phyloP scores from a whole-genome alignment of 2,888 invertebrate genomes.

The Mongoloraphidia duomilia region DNA sequence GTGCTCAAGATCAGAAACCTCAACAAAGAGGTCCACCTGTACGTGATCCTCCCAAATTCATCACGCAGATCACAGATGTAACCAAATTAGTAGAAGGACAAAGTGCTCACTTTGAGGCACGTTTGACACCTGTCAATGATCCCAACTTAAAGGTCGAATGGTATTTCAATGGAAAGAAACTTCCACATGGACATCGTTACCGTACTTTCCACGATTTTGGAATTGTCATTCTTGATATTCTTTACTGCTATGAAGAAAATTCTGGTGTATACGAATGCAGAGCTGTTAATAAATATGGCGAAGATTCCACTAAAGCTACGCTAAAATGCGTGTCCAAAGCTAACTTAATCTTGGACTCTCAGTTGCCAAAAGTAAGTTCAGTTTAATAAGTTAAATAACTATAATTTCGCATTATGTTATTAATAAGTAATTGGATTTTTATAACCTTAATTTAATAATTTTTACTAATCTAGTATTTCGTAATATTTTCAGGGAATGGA shows the following conservation, averaged over 20 bases:
- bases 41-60: conserved; percentile 76
- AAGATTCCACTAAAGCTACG: conserved; percentile 71
- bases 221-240: conserved; percentile 86
- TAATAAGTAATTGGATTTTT: conserved; percentile 1
- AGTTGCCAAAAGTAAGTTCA: conserved; percentile 65
- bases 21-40: conserved; percentile 48
- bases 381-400: background rate
- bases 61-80: conserved; percentile 73
- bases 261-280: conserved; percentile 88
- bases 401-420: background rate
- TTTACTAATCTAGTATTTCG: conserved; percentile 5
- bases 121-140: conserved; percentile 86
- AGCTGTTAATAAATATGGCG: conserved; percentile 82
- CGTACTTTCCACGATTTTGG: conserved; percentile 97
- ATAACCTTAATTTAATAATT: background rate
- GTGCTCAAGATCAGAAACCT: conserved; percentile 50
- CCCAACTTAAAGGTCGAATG: conserved; percentile 90
- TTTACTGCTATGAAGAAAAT: conserved; percentile 94
- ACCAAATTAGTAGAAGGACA: conserved; percentile 86
- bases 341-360: conserved; percentile 80
- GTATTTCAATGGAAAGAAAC: conserved; percentile 85
- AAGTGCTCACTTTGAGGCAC: conserved; percentile 86
- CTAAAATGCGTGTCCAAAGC: conserved; percentile 79
- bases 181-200: conserved; percentile 90
- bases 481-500: conserved; percentile 62